A percentile compares a stretch with the other conserved stretches of the same genome.
Evolutionary conservation across 2,797 vertebrate genomes (phyloP).

Genomic region (Schizopygopsis malacanthus): DNA sequence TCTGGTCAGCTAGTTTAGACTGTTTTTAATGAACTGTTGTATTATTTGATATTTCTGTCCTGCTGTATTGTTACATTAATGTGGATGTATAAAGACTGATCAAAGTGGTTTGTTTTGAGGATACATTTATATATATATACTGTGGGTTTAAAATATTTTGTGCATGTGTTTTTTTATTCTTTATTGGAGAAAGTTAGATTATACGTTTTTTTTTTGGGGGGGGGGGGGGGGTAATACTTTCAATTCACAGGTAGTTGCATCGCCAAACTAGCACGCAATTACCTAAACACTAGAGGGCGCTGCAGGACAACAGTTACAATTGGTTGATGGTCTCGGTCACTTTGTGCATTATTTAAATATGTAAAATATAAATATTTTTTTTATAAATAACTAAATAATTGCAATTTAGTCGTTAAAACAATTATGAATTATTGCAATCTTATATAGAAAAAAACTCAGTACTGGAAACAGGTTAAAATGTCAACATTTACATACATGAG

Average conservation of each 20-base stretch:
- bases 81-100: slow-evolving; percentile 59
- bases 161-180: not conserved
- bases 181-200: not conserved
- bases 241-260: not conserved
- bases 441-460: not conserved
- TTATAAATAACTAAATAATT: not conserved
- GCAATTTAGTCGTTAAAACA: not conserved
- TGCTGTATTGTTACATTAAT: slow-evolving; percentile 71
- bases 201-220: not conserved
- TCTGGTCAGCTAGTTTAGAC: slow-evolving; percentile 68
- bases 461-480: not conserved
- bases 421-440: not conserved
- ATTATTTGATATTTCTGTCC: slow-evolving; percentile 64
- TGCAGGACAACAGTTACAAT: slow-evolving; percentile 32
- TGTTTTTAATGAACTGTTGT: slow-evolving; percentile 67
- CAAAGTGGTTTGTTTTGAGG: slow-evolving; percentile 53
- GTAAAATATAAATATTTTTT: not conserved
- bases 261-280: not conserved
- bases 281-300: slow-evolving; percentile 53
- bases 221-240: no score
- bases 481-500: not conserved
- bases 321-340: not conserved
- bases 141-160: slow-evolving; percentile 5
- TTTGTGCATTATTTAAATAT: not conserved
- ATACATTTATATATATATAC: slow-evolving; percentile 31